Evolutionary conservation across 2,888 invertebrate species (phyloP).

Genomic region (Drosophila monieri): DNA sequence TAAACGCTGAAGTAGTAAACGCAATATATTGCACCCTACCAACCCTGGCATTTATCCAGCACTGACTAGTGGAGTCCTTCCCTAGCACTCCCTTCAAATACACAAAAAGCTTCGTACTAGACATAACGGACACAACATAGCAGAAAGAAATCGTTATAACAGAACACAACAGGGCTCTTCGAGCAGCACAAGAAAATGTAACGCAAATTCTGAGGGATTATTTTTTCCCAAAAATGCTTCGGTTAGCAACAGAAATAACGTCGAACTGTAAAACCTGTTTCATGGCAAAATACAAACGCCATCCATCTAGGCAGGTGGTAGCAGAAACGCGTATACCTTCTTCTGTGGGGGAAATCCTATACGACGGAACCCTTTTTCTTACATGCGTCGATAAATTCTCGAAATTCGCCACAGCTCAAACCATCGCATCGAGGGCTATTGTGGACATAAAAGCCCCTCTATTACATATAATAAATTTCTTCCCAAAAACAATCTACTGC

Average conservation of each 20-base stretch:
- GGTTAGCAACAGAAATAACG: conserved; percentile 2
- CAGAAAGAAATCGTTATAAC: conserved; percentile 8
- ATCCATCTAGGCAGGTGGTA: no score
- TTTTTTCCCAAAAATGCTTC: conserved; percentile 11
- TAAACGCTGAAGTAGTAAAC: no score
- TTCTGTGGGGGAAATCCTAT: conserved; percentile 1
- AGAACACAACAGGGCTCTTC: conserved; percentile 12
- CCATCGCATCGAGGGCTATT: conserved; percentile 16
- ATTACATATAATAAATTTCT: no score
- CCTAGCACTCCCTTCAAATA: conserved; percentile 4
- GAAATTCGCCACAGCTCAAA: conserved; percentile 34
- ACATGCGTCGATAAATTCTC: conserved; percentile 23
- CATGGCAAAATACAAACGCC: no score
- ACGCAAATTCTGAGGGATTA: conserved; percentile 9
- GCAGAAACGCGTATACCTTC: conserved; percentile 6
- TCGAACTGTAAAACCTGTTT: background rate
- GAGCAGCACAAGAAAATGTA: conserved; percentile 13
- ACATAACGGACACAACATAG: conserved; percentile 5
- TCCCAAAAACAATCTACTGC: no score
- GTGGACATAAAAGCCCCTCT: no score
- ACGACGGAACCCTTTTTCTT: conserved; percentile 9
- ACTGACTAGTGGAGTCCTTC: background rate
- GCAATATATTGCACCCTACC: no score
- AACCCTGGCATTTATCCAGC: conserved; percentile 6
- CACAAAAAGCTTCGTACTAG: background rate